A percentile compares a stretch with the other conserved stretches of the same genome.
Conservation (phyloP, 2,797 vertebrate species). For the Macropodus opercularis region DNA sequence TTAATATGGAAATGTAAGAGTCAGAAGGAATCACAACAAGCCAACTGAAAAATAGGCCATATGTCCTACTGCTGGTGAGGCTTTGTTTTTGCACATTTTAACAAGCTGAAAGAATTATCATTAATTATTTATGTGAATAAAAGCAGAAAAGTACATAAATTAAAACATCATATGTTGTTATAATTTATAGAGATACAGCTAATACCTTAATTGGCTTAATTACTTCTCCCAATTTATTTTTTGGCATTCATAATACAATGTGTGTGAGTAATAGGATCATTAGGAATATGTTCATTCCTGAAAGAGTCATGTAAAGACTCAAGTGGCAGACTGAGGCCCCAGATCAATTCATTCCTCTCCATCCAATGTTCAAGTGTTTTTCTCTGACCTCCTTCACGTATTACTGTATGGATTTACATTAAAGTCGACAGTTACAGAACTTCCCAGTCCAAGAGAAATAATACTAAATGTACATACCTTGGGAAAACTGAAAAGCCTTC, state of each 20-base stretch:
- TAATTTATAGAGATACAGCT: slow-evolving; percentile 23
- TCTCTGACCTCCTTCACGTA: neutral
- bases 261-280: slow-evolving; percentile 20
- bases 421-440: too few relatives aligned
- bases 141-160: slow-evolving; percentile 36
- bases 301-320: too few relatives aligned
- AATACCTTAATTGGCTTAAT: slow-evolving; percentile 26
- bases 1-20: slow-evolving; percentile 65
- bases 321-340: too few relatives aligned
- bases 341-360: neutral
- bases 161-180: slow-evolving; percentile 34
- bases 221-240: slow-evolving; percentile 5
- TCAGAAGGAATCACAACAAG: slow-evolving; percentile 30
- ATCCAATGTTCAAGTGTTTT: neutral
- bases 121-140: slow-evolving; percentile 27
- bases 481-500: slow-evolving; percentile 80
- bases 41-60: slow-evolving; percentile 42
- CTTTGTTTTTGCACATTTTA: slow-evolving; percentile 31
- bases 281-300: too few relatives aligned
- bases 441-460: too few relatives aligned
- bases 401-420: too few relatives aligned
- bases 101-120: slow-evolving; percentile 35
- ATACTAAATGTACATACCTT: slow-evolving; percentile 77
- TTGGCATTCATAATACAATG: slow-evolving; percentile 24
- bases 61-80: slow-evolving; percentile 22